Evolutionary conservation across 2,113 vertebrate genomes (phyloP), one percentile per base, ranked within the genome.

Genomic region (Pholis gunnellus): DNA sequence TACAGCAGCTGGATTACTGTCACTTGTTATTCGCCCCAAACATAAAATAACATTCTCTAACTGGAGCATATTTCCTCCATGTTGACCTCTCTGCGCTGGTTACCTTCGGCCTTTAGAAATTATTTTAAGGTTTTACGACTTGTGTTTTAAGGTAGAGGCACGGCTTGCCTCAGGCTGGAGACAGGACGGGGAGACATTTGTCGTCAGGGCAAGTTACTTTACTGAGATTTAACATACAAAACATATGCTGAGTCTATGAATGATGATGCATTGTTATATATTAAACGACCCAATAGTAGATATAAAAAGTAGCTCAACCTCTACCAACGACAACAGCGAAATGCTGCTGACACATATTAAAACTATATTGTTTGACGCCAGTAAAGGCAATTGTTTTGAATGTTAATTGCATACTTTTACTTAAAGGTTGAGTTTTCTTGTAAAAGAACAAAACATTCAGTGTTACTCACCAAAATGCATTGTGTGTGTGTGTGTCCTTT

Each of bases 91-190:
- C n/a, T 50, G 67, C 67, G 10, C 50, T 11, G 68, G 25, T 79
- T 52, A 78, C 74, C 48, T 67, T 67, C 82, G 79, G 68, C 72
- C 56, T 87, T 87, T 70, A 52, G 18, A 71, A 46, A n/a, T 72
- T 71, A 83, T 65, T 81, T 78, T 10, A 66, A 61, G 70, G 74
- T 52, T 83, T 78, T 34, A 46, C 5, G 6, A 40, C 52, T 68
- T 79, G 60, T 70, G 79, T 46, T 54, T 52, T 14, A 6, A 67
- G 44, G n/a, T 48, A 8, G 50, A 40, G 34, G 27, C 40, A 57
- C 1, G n/a, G 17, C 42, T 74, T 7, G 63, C 81, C 81, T 79
- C 63, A 4, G 69, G 88, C 68, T 46, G 78, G n/a, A 72, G 14
- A 83, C 38, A 74, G 18, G 44, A 31, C 14, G 7, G 72, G 6